Percentiles rank a stretch among this genome's conserved stretches.
These are phyloP conservation scores for Papilio glaucus DNA, from an alignment of 1,140 invertebrate genomes.

Conservation along the genomic window DNA sequence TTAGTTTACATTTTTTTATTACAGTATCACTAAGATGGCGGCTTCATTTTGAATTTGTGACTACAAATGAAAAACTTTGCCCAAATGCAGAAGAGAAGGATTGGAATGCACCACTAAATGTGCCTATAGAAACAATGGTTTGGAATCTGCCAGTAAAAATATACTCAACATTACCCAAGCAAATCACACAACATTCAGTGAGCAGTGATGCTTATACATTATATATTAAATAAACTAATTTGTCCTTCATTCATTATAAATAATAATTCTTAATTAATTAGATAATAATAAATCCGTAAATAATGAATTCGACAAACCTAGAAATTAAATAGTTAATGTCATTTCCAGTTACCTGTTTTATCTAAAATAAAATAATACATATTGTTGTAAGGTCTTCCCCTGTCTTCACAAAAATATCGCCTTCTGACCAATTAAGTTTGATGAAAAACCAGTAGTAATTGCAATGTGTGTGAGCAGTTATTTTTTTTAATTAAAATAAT, in stretches of 20 bases:
- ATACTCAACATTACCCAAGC: constrained; percentile 94
- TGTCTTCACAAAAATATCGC: too few relatives aligned
- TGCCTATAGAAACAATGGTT: constrained; percentile 98
- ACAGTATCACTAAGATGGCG: constrained; percentile 94
- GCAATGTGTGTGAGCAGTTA: background rate
- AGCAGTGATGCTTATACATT: constrained; percentile 78
- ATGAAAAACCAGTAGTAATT: background rate
- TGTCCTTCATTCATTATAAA: too few relatives aligned
- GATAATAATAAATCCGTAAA: too few relatives aligned
- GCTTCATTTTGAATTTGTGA: constrained; percentile 98
- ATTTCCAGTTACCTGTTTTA: too few relatives aligned
- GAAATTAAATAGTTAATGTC: too few relatives aligned
- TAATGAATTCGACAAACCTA: too few relatives aligned
- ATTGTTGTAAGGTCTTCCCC: too few relatives aligned
- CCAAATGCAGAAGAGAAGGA: constrained; percentile 81
- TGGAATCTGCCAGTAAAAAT: constrained; percentile 98
- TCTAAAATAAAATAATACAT: too few relatives aligned
- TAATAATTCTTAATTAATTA: too few relatives aligned
- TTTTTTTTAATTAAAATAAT: background rate
- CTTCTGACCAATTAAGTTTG: too few relatives aligned
- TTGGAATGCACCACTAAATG: constrained; percentile 92
- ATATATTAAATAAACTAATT: constrained; percentile 69
- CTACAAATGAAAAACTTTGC: constrained; percentile 84
- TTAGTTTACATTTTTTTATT: constrained; percentile 53
- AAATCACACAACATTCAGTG: constrained; percentile 86